A percentile compares a stretch with the other conserved stretches of the same genome.
Evolutionary conservation across 2,797 vertebrate species (phyloP).

Genomic region (Hyperoplus lanceolatus): DNA sequence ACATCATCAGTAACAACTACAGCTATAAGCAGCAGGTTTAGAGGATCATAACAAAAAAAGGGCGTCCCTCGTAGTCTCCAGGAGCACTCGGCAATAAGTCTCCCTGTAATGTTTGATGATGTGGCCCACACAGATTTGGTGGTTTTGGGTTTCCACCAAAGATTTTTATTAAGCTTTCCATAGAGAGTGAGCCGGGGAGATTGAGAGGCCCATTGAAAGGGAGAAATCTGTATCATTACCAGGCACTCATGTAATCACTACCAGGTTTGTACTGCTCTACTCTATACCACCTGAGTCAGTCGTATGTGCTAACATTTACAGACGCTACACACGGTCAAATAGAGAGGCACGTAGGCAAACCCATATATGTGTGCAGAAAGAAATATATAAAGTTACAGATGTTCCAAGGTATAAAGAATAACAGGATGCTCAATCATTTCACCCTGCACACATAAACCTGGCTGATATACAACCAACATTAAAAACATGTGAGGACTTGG

Average conservation of each 20-base stretch:
- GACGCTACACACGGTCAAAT: conserved; percentile 24
- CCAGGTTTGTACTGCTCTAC: conserved; percentile 59
- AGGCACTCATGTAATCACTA: conserved; percentile 71
- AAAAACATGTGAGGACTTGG: conserved; percentile 56
- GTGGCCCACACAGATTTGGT: conserved; percentile 74
- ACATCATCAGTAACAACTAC: conserved; percentile 27
- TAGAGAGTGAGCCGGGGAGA: conserved; percentile 53
- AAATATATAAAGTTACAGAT: conserved; percentile 30
- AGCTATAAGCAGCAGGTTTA: conserved; percentile 41
- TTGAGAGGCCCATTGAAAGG: conserved; percentile 62
- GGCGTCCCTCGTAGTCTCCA: conserved; percentile 22
- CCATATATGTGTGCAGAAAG: conserved; percentile 7
- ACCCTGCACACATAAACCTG: conserved; percentile 48
- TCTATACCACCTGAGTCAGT: conserved; percentile 65
- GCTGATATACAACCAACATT: conserved; percentile 40
- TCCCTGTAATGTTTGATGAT: conserved; percentile 63
- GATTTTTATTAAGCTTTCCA: conserved; percentile 76
- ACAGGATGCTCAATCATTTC: conserved; percentile 47
- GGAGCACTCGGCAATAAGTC: conserved; percentile 43
- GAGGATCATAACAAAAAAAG: conserved; percentile 55
- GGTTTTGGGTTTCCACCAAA: conserved; percentile 78
- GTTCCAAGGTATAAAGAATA: conserved; percentile 17
- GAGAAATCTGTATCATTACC: conserved; percentile 65
- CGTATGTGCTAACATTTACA: conserved; percentile 34
- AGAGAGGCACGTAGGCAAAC: conserved; percentile 1